Conservation (phyloP, 2,113 vertebrate species). For the Malurus melanocephalus region DNA sequence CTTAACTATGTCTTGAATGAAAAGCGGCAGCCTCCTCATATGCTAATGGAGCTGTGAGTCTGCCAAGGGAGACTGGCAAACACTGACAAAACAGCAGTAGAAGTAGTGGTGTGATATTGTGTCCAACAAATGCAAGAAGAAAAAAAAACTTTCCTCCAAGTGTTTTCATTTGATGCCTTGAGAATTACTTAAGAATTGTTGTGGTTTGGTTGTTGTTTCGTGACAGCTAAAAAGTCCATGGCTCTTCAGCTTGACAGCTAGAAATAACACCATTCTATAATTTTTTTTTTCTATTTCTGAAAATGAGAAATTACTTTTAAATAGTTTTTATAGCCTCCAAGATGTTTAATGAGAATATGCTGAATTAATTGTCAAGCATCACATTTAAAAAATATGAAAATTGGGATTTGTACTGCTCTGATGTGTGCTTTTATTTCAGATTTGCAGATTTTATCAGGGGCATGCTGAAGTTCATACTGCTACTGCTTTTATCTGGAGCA, state of each 20-base stretch:
- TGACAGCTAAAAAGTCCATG: slow-evolving; percentile 4
- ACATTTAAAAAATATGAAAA: slow-evolving; percentile 5
- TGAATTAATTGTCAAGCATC: slow-evolving; percentile 20
- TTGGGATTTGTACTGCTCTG: neutral
- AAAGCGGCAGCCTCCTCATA: slow-evolving; percentile 16
- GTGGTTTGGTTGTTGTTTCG: slow-evolving; percentile 19
- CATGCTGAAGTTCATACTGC: slow-evolving; percentile 93
- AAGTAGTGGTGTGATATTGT: slow-evolving; percentile 7
- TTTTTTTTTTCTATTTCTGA: neutral
- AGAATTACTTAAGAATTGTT: slow-evolving; percentile 38
- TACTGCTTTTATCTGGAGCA: slow-evolving; percentile 92
- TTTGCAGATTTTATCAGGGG: slow-evolving; percentile 97
- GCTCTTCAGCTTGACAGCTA: neutral
- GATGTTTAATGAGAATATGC: neutral
- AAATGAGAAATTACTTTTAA: neutral
- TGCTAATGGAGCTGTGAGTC: neutral
- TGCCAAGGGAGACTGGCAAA: slow-evolving; percentile 43
- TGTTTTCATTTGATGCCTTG: slow-evolving; percentile 1
- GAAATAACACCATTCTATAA: slow-evolving; percentile 1
- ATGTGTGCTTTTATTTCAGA: slow-evolving; percentile 72
- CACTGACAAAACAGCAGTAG: neutral
- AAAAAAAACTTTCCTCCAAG: neutral
- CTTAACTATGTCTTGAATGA: slow-evolving; percentile 26
- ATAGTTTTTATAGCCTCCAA: neutral
- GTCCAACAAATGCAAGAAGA: slow-evolving; percentile 19